Conservation (phyloP, 1,140 invertebrate genomes). For the Pomphorhynchus laevis region DNA sequence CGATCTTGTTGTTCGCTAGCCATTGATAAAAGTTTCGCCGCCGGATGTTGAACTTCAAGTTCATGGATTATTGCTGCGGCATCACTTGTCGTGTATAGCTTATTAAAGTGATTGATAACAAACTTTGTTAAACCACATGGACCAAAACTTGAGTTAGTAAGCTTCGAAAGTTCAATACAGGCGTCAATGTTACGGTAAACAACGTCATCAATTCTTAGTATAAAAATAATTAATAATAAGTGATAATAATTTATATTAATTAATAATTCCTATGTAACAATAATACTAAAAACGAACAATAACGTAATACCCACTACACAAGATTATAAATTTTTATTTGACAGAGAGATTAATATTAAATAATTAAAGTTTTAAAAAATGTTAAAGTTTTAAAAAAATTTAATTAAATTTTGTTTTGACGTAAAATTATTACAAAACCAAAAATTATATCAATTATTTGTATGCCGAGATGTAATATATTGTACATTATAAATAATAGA, state of each 20-base stretch:
- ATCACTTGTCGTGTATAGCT: constrained; percentile 91
- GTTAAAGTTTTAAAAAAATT: background rate
- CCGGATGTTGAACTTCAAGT: constrained; percentile 82
- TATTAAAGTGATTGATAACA: constrained; percentile 91
- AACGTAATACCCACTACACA: too few species aligned
- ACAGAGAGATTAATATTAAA: background rate
- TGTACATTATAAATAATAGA: too few species aligned
- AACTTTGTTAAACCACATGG: constrained; percentile 84
- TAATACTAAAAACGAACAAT: background rate
- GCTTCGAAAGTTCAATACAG: constrained; percentile 65
- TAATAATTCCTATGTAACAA: background rate
- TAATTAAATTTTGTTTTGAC: background rate
- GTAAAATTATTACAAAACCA: too few species aligned
- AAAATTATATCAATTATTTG: too few species aligned
- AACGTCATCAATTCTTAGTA: constrained; percentile 74
- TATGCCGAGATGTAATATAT: too few species aligned
- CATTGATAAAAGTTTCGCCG: constrained; percentile 73
- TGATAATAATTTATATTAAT: background rate
- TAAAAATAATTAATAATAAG: constrained; percentile 19
- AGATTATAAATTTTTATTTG: too few species aligned
- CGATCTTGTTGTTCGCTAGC: constrained; percentile 89
- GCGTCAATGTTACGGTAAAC: constrained; percentile 72
- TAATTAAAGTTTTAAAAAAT: background rate
- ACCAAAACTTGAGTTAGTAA: constrained; percentile 64
- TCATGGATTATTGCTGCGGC: constrained; percentile 83